A percentile compares a stretch with the other conserved stretches of the same genome.
phyloP scores from a whole-genome alignment of 2,888 invertebrate genomes.

The Campoletis raptor region DNA sequence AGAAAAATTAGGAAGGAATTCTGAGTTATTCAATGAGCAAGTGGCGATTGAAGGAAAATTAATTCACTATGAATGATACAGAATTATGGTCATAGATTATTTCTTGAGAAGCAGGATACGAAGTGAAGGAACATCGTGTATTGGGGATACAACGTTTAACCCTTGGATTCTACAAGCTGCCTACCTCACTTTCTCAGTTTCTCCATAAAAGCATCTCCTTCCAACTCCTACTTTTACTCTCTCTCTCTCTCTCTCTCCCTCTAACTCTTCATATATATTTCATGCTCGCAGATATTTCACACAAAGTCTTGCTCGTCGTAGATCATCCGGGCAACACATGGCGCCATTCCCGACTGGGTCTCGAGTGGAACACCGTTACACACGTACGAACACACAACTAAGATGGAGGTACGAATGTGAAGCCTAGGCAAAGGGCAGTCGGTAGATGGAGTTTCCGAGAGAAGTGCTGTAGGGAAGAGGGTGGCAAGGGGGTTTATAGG shows the following conservation, averaged over 20 bases:
- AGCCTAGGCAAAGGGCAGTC: conserved; percentile 62
- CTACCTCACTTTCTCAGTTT: neutral
- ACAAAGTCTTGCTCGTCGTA: conserved; percentile 76
- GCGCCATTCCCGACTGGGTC: conserved; percentile 73
- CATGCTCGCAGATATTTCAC: conserved; percentile 74
- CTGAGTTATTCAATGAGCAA: neutral
- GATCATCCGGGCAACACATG: conserved; percentile 81
- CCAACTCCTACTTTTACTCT: neutral
- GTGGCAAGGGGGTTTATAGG: conserved; percentile 59
- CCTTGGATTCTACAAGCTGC: conserved; percentile 3
- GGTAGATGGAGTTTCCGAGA: conserved; percentile 71
- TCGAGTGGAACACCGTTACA: conserved; percentile 39
- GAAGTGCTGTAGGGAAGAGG: conserved; percentile 63
- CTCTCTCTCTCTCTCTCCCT: conserved; percentile 8
- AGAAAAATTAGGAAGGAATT: neutral
- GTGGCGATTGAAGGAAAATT: neutral
- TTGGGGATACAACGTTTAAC: conserved; percentile 17
- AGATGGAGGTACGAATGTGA: conserved; percentile 53
- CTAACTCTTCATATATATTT: conserved; percentile 40
- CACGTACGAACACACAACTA: conserved; percentile 27
- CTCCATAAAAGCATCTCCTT: conserved; percentile 29
- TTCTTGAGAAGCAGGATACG: conserved; percentile 8
- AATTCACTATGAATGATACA: conserved; percentile 2
- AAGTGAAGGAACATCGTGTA: conserved; percentile 6
- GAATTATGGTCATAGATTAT: conserved; percentile 17